phyloP scores from a whole-genome alignment of 2,113 vertebrate species.

The Oryzias woworae region DNA sequence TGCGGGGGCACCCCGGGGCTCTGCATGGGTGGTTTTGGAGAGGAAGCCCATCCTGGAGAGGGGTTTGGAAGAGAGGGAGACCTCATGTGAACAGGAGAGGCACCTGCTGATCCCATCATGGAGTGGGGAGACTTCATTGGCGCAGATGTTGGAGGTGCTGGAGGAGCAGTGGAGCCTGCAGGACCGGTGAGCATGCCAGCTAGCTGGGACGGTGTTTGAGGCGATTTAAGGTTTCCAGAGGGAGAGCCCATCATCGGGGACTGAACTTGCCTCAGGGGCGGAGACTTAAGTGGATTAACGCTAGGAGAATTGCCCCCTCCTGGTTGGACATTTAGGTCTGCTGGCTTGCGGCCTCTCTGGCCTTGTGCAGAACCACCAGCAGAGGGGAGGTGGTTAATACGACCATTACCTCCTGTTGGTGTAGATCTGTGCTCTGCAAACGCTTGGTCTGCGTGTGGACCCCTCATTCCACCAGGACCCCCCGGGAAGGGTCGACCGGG shows the following conservation, averaged over 20 bases:
- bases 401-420: conserved; percentile 83
- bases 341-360: conserved; percentile 88
- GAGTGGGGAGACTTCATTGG: conserved; percentile 96
- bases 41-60: conserved; percentile 96
- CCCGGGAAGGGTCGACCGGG: conserved; percentile 90
- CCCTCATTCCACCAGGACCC: conserved; percentile 86
- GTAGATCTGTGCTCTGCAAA: conserved; percentile 91
- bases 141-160: conserved; percentile 83
- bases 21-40: conserved; percentile 96
- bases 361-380: conserved; percentile 71
- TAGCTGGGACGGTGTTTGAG: conserved; percentile 96
- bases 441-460: conserved; percentile 86
- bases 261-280: conserved; percentile 96
- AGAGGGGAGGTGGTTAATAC: conserved; percentile 93
- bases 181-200: conserved; percentile 94
- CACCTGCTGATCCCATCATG: conserved; percentile 96
- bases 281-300: conserved; percentile 95
- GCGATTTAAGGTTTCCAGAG: conserved; percentile 97
- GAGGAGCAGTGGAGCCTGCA: conserved; percentile 83
- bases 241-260: conserved; percentile 98
- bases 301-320: conserved; percentile 95
- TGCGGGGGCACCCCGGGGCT: conserved; percentile 93
- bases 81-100: conserved; percentile 98
- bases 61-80: conserved; percentile 97
- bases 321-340: conserved; percentile 86